Evolutionary conservation across 2,113 vertebrate genomes (phyloP).

Genomic region (Galbula dea): DNA sequence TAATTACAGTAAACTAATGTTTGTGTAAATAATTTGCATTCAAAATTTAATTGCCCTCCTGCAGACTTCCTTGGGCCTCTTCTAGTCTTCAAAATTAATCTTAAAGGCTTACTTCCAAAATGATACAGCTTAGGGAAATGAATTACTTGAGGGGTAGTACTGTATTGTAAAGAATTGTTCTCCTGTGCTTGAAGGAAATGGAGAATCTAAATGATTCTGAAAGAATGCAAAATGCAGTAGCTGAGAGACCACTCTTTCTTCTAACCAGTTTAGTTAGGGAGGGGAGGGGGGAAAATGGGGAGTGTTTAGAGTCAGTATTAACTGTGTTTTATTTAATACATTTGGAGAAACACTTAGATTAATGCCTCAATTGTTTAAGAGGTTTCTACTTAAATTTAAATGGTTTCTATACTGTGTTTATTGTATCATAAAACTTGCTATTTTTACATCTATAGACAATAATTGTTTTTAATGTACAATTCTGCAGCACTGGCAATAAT

Average conservation of each 20-base stretch:
- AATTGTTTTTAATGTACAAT: conserved; percentile 71
- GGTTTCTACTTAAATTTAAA: conserved; percentile 67
- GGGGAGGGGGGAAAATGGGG: neutral
- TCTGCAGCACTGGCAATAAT: conserved; percentile 55
- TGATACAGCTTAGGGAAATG: neutral
- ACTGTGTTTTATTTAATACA: conserved; percentile 55
- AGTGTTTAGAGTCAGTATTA: conserved; percentile 56
- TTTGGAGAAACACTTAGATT: conserved; percentile 61
- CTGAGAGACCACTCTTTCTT: conserved; percentile 39
- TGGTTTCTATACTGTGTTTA: conserved; percentile 71
- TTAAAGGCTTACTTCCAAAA: conserved; percentile 15
- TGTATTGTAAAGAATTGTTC: conserved; percentile 42
- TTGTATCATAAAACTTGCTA: conserved; percentile 70
- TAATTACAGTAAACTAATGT: conserved; percentile 44
- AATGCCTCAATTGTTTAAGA: conserved; percentile 61
- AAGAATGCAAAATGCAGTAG: conserved; percentile 10
- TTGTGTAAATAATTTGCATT: conserved; percentile 55
- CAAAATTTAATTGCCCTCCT: conserved; percentile 25
- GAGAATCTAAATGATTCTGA: conserved; percentile 10
- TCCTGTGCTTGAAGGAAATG: conserved; percentile 53
- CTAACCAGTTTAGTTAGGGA: conserved; percentile 24
- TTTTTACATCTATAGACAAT: conserved; percentile 74
- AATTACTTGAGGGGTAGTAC: neutral
- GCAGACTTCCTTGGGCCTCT: conserved; percentile 25
- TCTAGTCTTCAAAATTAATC: conserved; percentile 6